Evolutionary conservation across 2,113 vertebrate species (phyloP), one percentile per base, ranked within the genome.

Genomic region (Smithornis capensis): DNA sequence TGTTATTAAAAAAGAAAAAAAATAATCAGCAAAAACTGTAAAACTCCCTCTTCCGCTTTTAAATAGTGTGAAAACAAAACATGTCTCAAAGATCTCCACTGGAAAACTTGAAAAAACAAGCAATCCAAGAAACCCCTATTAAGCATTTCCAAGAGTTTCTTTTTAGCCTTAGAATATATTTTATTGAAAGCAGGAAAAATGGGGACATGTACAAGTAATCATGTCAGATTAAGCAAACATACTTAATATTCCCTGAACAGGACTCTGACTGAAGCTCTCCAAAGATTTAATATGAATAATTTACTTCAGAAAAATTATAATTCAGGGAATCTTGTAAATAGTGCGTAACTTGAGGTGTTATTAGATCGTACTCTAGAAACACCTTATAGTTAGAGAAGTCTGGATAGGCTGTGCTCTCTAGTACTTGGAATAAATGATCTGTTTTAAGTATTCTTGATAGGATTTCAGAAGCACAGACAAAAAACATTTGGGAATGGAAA

Each of bases 401-500:
- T 83, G 33, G 44, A 49, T 69, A 92, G 87, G 9, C 69, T 86
- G 80, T 92, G 81, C 86, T 93, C 77, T 89, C 83, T 77, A 52
- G 64, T 56, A 78, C 68, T 83, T 89, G 59, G 73, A 92, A 90
- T 92, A 96, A 93, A 89, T 4, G 4, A 27, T 67, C 37, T 87
- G 37, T 71, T 95, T 45, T 80, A 92, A 94, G 37, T 81, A 89
- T 91, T 94, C 63, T 91, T 91, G 53, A 89, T 86, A 97, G 90
- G 50, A 75, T 83, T 87, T 97, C 76, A 97, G 97, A 96, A 97
- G 87, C 71, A 92, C 22, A 94, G 96, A 95, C 53, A 83, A 93
- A 93, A 95, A 92, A 31, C 80, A 94, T 90, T 92, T 93, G 89
- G 91, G 92, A 93, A 85, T 85, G 90, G 82, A 89, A 95, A 94